Base-by-base conservation (phyloP, 2,113 vertebrate genomes). In the Lucifuga dentata region DNA sequence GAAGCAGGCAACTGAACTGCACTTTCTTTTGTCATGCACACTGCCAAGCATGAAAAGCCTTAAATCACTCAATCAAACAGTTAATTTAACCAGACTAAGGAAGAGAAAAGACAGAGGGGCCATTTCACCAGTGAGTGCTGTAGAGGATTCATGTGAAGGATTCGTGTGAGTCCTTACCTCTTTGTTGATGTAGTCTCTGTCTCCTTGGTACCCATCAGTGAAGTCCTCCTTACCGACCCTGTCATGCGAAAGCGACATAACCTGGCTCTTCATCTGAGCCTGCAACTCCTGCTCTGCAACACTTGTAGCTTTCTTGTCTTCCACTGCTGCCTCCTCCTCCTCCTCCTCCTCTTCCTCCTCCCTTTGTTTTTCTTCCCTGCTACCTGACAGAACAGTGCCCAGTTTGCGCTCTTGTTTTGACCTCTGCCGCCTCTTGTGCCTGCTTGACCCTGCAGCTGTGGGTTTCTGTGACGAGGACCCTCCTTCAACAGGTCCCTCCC, bases 391-490 rank as follows among this genome's bases (percentile, higher is more conserved):
- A 50, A 68, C 19, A 11, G 55, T 70, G 66, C 71, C 79, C 46
- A 46, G 46, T 75, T 80, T 88, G 66, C 70, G 84, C 84, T 92
- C 84, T 83, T 86, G 90, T 44, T 84, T 91, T 69, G 87, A 94
- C 93, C 93, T 93, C 71, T 95, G 93, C 71, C 85, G 94, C 84
- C 83, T 95, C 91, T 79, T 94, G 90, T 84, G 91, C 86, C 82
- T 93, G 92, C 19, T 90, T 72, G 88, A 68, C 80, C 76, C 29
- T 2, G 75, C 50, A 33, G 57, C 35, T 55, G 62, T 44, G 0
- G 82, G 77, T 38, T 89, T 80, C 63, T 73, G 46, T 2, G 45
- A 24, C 51, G 68, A 71, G 0, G 83, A 78, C 19, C 58, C 68
- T 73, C 90, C 90, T 53, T 74, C 85, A 44, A 84, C 77, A 49